Evolutionary conservation across 2,113 vertebrate species (phyloP).

Genomic region (Proteles cristata): DNA sequence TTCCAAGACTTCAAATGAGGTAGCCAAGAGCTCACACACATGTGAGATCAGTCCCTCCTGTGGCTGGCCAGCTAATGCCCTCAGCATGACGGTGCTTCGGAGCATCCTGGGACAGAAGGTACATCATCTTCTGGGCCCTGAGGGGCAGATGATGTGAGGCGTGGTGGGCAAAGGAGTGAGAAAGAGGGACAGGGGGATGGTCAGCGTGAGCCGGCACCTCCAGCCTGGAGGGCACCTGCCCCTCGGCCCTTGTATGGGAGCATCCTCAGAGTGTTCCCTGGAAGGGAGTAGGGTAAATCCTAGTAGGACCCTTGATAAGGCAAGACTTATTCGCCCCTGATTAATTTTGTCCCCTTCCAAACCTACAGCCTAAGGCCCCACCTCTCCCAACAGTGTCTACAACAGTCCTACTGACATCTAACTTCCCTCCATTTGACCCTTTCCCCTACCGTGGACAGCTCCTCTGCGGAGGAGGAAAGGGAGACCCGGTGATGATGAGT

Average conservation of each 20-base stretch:
- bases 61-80: neutral
- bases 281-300: neutral
- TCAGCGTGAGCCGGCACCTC: neutral
- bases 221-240: rapidly evolving
- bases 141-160: neutral
- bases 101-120: neutral
- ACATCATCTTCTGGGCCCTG: neutral
- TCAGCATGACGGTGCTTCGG: neutral
- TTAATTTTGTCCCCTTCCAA: rapidly evolving
- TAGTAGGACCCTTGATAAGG: neutral
- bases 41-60: rapidly evolving
- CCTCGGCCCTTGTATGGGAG: neutral
- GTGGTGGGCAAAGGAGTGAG: neutral
- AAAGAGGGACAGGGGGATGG: neutral
- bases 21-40: rapidly evolving
- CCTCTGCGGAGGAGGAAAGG: neutral
- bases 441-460: neutral
- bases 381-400: neutral
- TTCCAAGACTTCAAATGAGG: neutral
- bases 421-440: neutral
- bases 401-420: neutral
- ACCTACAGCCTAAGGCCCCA: rapidly evolving
- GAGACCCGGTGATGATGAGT: neutral
- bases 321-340: neutral
- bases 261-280: neutral